A percentile compares a stretch with the other conserved stretches of the same genome.
Conservation (phyloP, 2,888 invertebrate genomes). For the Adineta ricciae region DNA sequence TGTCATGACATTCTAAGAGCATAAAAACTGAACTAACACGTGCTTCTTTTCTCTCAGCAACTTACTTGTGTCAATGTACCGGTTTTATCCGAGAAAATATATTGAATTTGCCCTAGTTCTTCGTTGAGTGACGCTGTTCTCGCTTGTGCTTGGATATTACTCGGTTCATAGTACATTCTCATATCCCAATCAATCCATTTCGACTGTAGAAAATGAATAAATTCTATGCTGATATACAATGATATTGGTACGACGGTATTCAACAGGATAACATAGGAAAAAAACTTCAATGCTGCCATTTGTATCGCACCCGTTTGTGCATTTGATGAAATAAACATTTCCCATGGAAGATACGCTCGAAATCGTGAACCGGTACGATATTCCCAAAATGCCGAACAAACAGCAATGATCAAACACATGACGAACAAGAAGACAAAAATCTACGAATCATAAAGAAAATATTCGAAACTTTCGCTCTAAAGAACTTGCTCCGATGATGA, state of each 20-base stretch:
- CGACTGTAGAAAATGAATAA: slow-evolving; percentile 87
- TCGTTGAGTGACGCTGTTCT: not conserved
- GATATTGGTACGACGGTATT: slow-evolving; percentile 96
- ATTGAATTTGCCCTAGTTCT: not conserved
- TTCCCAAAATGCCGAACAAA: slow-evolving; percentile 97
- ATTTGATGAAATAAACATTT: slow-evolving; percentile 56
- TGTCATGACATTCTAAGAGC: not conserved
- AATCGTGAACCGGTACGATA: slow-evolving; percentile 62
- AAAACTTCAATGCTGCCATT: slow-evolving; percentile 88
- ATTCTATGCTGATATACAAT: slow-evolving; percentile 86
- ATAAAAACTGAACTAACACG: not conserved
- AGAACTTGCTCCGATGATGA: slow-evolving; percentile 78
- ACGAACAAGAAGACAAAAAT: slow-evolving; percentile 89
- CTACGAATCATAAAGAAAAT: not conserved
- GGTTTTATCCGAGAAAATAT: not conserved
- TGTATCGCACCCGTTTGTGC: slow-evolving; percentile 64
- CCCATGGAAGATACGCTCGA: slow-evolving; percentile 79
- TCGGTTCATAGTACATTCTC: slow-evolving; percentile 71
- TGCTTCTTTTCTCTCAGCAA: not conserved
- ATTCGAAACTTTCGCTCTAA: not conserved
- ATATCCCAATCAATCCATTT: slow-evolving; percentile 84
- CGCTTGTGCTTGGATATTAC: slow-evolving; percentile 59
- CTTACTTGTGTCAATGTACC: not conserved
- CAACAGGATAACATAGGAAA: slow-evolving; percentile 96
- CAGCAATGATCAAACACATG: slow-evolving; percentile 91